Conservation (phyloP, 2,113 vertebrate genomes). For the Lophochroa leadbeateri region DNA sequence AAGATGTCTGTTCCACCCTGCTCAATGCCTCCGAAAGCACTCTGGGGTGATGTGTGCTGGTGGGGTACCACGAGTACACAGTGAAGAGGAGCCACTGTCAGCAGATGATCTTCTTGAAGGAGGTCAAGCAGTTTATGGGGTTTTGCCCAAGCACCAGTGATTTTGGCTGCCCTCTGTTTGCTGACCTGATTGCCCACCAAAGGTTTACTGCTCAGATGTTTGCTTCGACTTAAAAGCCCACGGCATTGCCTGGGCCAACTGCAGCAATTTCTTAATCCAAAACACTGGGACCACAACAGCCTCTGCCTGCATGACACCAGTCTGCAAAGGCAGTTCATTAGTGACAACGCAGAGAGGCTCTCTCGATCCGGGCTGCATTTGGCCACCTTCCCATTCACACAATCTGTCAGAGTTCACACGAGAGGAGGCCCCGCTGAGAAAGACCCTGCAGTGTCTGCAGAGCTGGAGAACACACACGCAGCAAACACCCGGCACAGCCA, state of each 20-base stretch:
- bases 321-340: not conserved
- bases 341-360: not conserved
- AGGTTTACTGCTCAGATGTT: not conserved
- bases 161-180: not conserved
- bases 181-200: not conserved
- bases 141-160: not conserved
- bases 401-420: not conserved
- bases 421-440: constrained; percentile 3
- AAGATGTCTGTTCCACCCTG: not conserved
- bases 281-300: not conserved
- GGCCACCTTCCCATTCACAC: not conserved
- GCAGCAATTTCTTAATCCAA: not conserved
- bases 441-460: not conserved
- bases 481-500: not conserved
- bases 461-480: not conserved
- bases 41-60: accelerated
- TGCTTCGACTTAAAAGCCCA: not conserved
- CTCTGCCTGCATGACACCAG: not conserved
- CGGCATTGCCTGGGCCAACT: not conserved
- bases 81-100: accelerated
- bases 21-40: accelerated
- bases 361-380: not conserved
- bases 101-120: not conserved
- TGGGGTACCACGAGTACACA: accelerated
- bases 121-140: accelerated